Percentiles rank a stretch among this genome's conserved stretches.
These are phyloP conservation scores for Epinotia bilunana DNA, from an alignment of 2,888 invertebrate genomes.

Conservation along the genomic window DNA sequence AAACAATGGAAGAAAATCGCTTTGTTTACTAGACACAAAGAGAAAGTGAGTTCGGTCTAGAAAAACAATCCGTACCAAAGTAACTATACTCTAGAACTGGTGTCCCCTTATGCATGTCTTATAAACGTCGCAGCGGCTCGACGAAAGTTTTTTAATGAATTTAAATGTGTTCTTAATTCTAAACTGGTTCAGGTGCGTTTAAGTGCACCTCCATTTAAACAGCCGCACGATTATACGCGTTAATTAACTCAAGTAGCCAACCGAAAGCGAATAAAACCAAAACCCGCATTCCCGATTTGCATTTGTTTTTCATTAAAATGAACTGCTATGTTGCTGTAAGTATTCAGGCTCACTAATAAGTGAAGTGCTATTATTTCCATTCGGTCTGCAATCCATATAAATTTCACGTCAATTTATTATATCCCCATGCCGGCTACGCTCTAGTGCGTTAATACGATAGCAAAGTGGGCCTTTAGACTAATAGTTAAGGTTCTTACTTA, in stretches of 20 bases:
- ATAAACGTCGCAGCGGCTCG: conserved; percentile 62
- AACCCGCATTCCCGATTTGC: conserved; percentile 39
- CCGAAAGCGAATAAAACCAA: conserved; percentile 42
- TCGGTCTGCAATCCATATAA: conserved; percentile 61
- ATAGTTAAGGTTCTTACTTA: conserved; percentile 44
- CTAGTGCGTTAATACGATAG: conserved; percentile 70
- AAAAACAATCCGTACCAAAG: no score
- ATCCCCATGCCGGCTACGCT: conserved; percentile 55
- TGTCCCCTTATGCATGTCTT: conserved; percentile 58
- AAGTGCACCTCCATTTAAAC: conserved; percentile 64
- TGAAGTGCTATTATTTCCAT: conserved; percentile 54
- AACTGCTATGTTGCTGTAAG: conserved; percentile 24
- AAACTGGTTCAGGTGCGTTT: conserved; percentile 78
- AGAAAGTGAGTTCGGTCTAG: no score
- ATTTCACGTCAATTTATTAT: conserved; percentile 69
- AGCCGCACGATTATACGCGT: conserved; percentile 46
- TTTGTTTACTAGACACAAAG: no score
- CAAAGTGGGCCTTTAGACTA: conserved; percentile 61
- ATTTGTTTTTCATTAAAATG: conserved; percentile 39
- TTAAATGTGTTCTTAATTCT: conserved; percentile 82
- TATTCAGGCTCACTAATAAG: conserved; percentile 25
- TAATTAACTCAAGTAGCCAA: conserved; percentile 45
- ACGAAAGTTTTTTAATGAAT: conserved; percentile 81
- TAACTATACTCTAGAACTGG: conserved; percentile 55
- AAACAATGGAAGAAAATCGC: no score